Evolutionary conservation across 2,888 invertebrate species (phyloP), one percentile per base, ranked within the genome.

Genomic region (Pheosia gnoma): DNA sequence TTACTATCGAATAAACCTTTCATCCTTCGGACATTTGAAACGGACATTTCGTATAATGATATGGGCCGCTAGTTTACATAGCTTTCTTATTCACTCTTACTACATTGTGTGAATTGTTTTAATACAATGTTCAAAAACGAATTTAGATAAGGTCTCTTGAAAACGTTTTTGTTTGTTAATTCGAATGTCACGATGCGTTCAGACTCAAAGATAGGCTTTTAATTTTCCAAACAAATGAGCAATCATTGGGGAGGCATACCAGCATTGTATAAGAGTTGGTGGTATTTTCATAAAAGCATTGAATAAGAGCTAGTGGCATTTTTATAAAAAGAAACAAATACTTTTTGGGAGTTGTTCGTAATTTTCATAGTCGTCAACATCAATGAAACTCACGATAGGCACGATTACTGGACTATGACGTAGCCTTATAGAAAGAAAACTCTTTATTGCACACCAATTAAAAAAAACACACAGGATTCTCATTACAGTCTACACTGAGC

Each of bases 1-100:
- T 90, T 82, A 88, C 80, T 79, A 87, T 88, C 86, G 85, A 89
- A 90, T 89, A 86, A 85, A 82, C 81, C 83, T 85, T 85, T 87
- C 87, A 85, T 87, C 84, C 85, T 82, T 82, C 76, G 80, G 75
- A 80, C 81, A 82, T 82, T 84, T 78, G 76, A 61, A 77, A 79
- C 71, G 80, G 78, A 80, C 83, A 80, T 83, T 85, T 81, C 80
- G 81, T 85, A 82, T 86, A 85, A 86, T 86, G 77, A 78, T 86
- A 87, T 85, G 80, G 80, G 75, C 78, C 78, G 81, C 74, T 79
- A 64, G 72, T 80, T 70, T 72, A 70, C 71, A 75, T 70, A 70
- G 65, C 66, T 53, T 41, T 38, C 62, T 49, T 68, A 72, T 77
- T 74, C 58, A 45, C 57, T 63, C 61, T 66, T 67, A 71, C 67